These are phyloP conservation scores for Steinernema scapterisci DNA, from an alignment of 2,888 invertebrate species.

Conservation along the genomic window DNA sequence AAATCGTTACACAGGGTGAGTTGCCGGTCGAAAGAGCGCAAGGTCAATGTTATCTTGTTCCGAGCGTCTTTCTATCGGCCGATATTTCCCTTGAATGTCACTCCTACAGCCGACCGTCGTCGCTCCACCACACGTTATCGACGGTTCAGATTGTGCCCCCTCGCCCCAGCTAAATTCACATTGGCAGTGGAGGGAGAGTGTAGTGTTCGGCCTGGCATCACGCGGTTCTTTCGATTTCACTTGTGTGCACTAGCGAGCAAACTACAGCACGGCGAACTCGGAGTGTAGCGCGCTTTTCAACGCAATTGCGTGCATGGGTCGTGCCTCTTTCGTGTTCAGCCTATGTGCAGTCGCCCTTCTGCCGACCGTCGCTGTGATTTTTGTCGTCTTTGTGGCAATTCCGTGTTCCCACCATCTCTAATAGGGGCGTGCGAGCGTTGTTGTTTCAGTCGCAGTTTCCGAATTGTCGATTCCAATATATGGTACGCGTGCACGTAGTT, in stretches of 20 bases:
- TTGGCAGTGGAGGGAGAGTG: too few relatives aligned
- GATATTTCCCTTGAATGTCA: too few relatives aligned
- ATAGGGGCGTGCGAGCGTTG: neutral
- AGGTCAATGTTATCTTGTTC: neutral
- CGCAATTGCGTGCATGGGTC: too few relatives aligned
- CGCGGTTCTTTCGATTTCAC: neutral
- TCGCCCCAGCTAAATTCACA: neutral
- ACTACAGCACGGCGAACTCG: neutral
- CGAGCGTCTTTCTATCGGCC: too few relatives aligned
- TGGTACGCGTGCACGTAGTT: neutral
- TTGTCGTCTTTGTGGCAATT: neutral
- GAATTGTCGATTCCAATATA: neutral
- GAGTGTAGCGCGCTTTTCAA: neutral
- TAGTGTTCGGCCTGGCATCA: neutral
- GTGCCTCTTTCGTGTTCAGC: too few relatives aligned
- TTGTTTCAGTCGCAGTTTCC: neutral
- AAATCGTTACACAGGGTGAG: neutral
- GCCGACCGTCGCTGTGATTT: too few relatives aligned
- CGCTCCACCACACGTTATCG: neutral
- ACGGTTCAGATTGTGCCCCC: neutral
- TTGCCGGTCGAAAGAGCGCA: constrained; percentile 18
- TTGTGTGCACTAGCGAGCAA: neutral
- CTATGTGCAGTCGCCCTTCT: too few relatives aligned
- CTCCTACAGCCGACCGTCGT: too few relatives aligned
- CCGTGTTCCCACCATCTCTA: neutral